Evolutionary conservation across 2,113 vertebrate genomes (phyloP).

Genomic region (Phalacrocorax aristotelis): DNA sequence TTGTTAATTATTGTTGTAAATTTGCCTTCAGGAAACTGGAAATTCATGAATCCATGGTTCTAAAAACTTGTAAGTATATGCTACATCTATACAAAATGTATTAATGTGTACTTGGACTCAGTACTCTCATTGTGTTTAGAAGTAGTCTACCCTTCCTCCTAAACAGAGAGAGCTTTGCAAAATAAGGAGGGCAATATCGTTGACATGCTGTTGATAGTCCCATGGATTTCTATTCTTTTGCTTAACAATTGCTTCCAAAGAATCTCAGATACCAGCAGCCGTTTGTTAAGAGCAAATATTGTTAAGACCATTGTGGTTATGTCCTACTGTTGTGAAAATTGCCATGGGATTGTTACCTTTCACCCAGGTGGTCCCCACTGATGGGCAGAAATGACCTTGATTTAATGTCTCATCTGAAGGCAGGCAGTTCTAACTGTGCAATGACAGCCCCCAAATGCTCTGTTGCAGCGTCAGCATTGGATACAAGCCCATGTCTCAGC

Average conservation of each 20-base stretch:
- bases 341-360: neutral
- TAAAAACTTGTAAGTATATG: neutral
- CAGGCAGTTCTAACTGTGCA: neutral
- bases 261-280: neutral
- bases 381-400: conserved; percentile 25
- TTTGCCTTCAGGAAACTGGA: neutral
- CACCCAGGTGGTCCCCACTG: neutral
- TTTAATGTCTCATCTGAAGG: neutral
- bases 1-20: neutral
- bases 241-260: neutral
- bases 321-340: neutral
- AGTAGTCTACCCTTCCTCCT: neutral
- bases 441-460: neutral
- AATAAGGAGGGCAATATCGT: neutral
- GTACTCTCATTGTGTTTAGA: neutral
- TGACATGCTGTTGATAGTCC: neutral
- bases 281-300: neutral
- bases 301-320: neutral
- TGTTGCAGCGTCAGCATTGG: conserved; percentile 61
- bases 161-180: neutral
- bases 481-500: conserved; percentile 7
- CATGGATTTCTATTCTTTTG: conserved; percentile 6
- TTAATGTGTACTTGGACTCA: neutral
- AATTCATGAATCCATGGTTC: neutral
- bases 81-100: neutral